phyloP scores from a whole-genome alignment of 2,797 vertebrate genomes.

The Neosilurus hyrtlii region DNA sequence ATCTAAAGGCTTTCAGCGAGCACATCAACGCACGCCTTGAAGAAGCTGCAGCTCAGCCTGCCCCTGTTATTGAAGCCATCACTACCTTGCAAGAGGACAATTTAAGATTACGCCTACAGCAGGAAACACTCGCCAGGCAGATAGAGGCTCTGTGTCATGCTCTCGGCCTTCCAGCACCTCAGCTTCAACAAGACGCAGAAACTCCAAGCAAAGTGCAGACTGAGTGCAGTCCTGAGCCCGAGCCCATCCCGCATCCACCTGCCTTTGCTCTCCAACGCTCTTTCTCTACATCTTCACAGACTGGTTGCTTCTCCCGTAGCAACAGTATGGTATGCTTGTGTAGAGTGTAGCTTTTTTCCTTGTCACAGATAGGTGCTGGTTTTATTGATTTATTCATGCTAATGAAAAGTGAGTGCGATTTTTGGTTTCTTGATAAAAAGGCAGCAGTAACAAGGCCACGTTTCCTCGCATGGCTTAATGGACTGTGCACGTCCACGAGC shows the following conservation, averaged over 20 bases:
- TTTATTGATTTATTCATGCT: background rate
- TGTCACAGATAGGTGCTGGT: background rate
- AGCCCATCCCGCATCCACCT: conserved; percentile 74
- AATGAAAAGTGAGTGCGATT: background rate
- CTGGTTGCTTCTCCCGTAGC: conserved; percentile 62
- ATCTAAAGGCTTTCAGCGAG: conserved; percentile 76
- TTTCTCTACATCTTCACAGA: conserved; percentile 69
- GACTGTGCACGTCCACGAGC: background rate
- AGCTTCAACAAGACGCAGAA: conserved; percentile 44
- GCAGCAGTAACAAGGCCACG: background rate
- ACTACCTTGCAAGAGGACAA: conserved; percentile 78
- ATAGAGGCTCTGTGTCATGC: conserved; percentile 72
- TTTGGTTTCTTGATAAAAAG: background rate
- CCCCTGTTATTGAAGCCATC: conserved; percentile 68
- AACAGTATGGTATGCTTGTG: conserved; percentile 72
- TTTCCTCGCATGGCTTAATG: conserved; percentile 9
- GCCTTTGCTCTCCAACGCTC: conserved; percentile 76
- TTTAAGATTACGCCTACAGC: conserved; percentile 74
- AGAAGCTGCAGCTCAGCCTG: conserved; percentile 62
- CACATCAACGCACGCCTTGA: conserved; percentile 72
- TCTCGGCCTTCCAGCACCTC: conserved; percentile 64
- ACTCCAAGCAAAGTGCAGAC: background rate
- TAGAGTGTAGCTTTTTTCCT: background rate
- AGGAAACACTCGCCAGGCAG: conserved; percentile 70
- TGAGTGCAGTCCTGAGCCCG: conserved; percentile 45